Evolutionary conservation across 2,113 vertebrate genomes (phyloP), one percentile per base, ranked within the genome.

Genomic region (Cynocephalus volans): DNA sequence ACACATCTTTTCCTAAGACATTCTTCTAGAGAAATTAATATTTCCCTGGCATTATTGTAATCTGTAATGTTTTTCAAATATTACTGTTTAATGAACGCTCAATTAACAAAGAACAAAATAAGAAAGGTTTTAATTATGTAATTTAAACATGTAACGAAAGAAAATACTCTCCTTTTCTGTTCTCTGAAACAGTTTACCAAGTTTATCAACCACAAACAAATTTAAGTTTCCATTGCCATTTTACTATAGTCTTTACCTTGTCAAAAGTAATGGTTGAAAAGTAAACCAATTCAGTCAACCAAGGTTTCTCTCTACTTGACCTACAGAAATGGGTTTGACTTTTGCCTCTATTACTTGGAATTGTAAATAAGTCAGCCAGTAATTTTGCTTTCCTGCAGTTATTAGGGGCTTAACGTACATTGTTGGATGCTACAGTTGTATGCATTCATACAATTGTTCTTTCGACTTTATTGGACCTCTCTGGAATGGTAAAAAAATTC

Each of bases 91-190:
- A 12, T 70, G 72, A 60, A 1, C 70, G 90, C 58, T 76, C 24
- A 88, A 75, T 83, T 96, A 95, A 58, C 6, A 52, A 83, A 62
- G 62, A 24, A 0, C 24, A 94, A 94, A 76, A 26, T 60, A 88
- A 82, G 56, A 33, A 81, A 65, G 54, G 52, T 28, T 73, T 5
- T 60, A 84, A 83, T 15, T 85, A 24, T 41, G n/a, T 70, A 70
- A 70, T 90, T 96, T 96, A 31, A 92, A 93, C 96, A 83, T 96
- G 4, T 21, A 92, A 93, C 23, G 15, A 8, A 79, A 85, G 10
- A 92, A 90, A 94, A 26, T 80, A 33, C 19, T 81, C 36, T 13
- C 17, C 5, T 84, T 83, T 90, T 76, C 54, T 87, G 19, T 67
- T 84, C 86, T 86, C 41, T 89, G 23, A 93, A 67, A 45, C 21